phyloP scores from a whole-genome alignment of 1,140 invertebrate species.

The Zaprionus vittiger region DNA sequence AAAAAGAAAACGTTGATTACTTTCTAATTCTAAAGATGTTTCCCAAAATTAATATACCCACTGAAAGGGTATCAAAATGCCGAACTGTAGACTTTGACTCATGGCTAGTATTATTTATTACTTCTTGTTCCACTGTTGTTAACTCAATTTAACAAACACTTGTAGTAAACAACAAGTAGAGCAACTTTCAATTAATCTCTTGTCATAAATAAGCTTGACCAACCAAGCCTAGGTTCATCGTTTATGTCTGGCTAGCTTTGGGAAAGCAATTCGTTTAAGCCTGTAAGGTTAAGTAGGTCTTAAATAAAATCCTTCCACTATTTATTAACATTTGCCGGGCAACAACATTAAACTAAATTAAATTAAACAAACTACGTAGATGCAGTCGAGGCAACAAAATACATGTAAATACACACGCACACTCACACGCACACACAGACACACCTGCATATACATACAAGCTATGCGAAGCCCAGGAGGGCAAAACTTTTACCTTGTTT shows the following conservation, averaged over 20 bases:
- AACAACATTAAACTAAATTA: constrained; percentile 21
- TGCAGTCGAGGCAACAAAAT: constrained; percentile 1
- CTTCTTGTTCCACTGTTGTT: too few species aligned
- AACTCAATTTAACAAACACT: not conserved
- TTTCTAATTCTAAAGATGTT: too few species aligned
- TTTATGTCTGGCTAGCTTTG: not conserved
- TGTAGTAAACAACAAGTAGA: not conserved
- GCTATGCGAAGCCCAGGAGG: constrained; percentile 19
- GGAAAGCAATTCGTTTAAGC: constrained; percentile 1
- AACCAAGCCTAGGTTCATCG: not conserved
- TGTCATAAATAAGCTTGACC: not conserved
- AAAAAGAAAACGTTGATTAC: too few species aligned
- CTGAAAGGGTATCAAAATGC: too few species aligned
- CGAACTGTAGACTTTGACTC: too few species aligned
- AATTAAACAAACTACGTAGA: constrained; percentile 12
- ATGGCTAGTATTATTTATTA: too few species aligned
- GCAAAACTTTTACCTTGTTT: constrained; percentile 31
- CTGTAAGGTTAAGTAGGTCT: constrained; percentile 1
- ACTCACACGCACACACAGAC: constrained; percentile 15
- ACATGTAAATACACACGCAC: constrained; percentile 18
- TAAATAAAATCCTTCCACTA: constrained; percentile 2
- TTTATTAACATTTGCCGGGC: constrained; percentile 8
- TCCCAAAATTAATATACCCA: too few species aligned
- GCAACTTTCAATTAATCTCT: not conserved
- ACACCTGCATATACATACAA: not conserved